A percentile compares a stretch with the other conserved stretches of the same genome.
These are phyloP conservation scores for Drosophila mayaguana DNA, from an alignment of 2,888 invertebrate genomes.

Conservation along the genomic window DNA sequence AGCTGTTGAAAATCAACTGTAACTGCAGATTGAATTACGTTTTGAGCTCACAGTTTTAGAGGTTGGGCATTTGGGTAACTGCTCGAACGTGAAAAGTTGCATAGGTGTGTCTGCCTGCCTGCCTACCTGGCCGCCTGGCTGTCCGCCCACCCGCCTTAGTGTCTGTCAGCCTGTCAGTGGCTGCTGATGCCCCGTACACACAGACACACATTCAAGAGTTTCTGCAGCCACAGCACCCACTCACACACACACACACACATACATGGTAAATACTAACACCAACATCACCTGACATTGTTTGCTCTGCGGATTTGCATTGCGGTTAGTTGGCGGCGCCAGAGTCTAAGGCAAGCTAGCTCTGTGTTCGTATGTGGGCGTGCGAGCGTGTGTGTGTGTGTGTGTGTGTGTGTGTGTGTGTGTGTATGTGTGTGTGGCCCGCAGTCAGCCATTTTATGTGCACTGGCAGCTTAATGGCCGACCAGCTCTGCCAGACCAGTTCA, in stretches of 20 bases:
- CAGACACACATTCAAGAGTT: background rate
- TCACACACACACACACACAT: conserved; percentile 1
- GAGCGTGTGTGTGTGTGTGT: conserved; percentile 13
- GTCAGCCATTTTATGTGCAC: conserved; percentile 55
- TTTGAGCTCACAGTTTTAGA: conserved; percentile 10
- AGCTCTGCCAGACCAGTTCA: conserved; percentile 2
- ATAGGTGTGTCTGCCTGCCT: conserved; percentile 56
- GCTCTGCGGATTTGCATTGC: conserved; percentile 80
- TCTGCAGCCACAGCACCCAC: conserved; percentile 9
- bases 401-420: conserved; percentile 20
- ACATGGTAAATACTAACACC: conserved; percentile 22
- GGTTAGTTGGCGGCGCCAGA: conserved; percentile 71
- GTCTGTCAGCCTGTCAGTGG: conserved; percentile 75
- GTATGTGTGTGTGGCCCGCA: conserved; percentile 21
- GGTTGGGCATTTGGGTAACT: conserved; percentile 18
- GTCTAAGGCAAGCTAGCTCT: conserved; percentile 51
- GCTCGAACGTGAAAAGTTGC: conserved; percentile 64
- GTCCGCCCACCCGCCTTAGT: conserved; percentile 25
- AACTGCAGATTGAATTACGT: conserved; percentile 74
- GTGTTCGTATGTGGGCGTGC: conserved; percentile 17
- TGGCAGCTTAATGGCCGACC: conserved; percentile 32
- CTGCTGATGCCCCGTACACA: conserved; percentile 38
- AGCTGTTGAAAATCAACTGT: conserved; percentile 68
- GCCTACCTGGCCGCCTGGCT: background rate
- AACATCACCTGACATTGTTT: conserved; percentile 78